Base-by-base conservation (phyloP, 2,113 vertebrate species). In the Callithrix jacchus region DNA sequence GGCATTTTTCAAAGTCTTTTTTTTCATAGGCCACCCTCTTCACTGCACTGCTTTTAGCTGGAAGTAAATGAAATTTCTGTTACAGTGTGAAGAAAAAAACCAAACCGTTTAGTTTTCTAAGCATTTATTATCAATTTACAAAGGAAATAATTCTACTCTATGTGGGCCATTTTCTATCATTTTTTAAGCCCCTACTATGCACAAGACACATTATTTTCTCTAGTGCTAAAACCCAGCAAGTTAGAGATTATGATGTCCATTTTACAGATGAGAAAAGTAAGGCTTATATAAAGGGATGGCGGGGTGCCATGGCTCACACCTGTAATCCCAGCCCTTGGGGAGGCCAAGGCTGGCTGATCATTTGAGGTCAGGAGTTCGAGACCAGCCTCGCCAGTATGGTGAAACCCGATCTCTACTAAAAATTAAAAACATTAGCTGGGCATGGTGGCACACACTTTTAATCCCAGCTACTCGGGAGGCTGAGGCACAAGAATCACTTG, bases 261-360 rank as follows among this genome's bases (percentile, higher is more conserved):
- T 89, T 83, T 68, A 80, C 74, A 95, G n/a, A 84, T 49, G 54
- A 42, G 61, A 82, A 89, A 94, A 94, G 27, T 13, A 70, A 83
- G 56, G 11, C 54, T 95, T 47, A 47, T 14, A 64, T 11, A 30
- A 64, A 64, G 61, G 61, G 61, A 64, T 64, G 61, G 61, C 12
- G 11, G 12, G 27, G 61, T 27, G 6, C 12, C 2, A 12, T 64
- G 61, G 61, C 27, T 64, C 61, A 64, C 27, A 12, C 61, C 61
- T 64, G 27, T 64, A 64, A 64, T 64, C 27, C 61, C 11, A 64
- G 61, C 61, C 30, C 61, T 64, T 64, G 30, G 61, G 11, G 61
- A 64, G 61, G 27, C 27, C 11, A 27, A 64, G 61, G 27, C 12
- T 10, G 61, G 27, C 30, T 27, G 61, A 64, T 30, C 0, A 5